Evolutionary conservation across 2,888 invertebrate genomes (phyloP), one percentile per base, ranked within the genome.

Genomic region (Temnothorax unifasciatus): DNA sequence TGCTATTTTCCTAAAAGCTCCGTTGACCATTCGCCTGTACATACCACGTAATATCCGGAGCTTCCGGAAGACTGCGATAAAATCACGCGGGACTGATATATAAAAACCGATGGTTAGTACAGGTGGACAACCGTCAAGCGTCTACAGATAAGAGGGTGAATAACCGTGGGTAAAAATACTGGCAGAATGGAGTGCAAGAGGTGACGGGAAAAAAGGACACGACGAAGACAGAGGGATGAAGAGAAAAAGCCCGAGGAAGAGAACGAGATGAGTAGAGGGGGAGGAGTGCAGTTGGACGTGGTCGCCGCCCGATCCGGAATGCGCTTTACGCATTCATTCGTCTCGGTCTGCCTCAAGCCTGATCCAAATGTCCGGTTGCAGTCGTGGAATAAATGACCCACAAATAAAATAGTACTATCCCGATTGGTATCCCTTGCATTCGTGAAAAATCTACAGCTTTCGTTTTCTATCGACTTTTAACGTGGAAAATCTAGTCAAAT

Each of bases 161-260:
- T 93, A 94, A 94, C 94, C 94, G 92, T 89, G 89, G 94, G 92
- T 94, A 94, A 94, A 94, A 94, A 94, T 94, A 94, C 93, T 89
- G 88, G 75, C 91, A 88, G 88, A 89, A 84, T 83, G 88, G 88
- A 90, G 88, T 69, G 85, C 73, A 71, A 85, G 47, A 85, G 83
- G 68, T 85, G 74, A 79, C 73, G 85, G 73, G 77, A 74, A 86
- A 83, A 84, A 74, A 79, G 64, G 64, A 64, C 63, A 69, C 50
- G 83, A 69, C 54, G 69, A 88, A 57, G 82, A 63, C 29, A 77
- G 57, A 75, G 85, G 61, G 82, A 52, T 44, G 38, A 44, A 57
- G 59, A 74, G 74, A 85, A 63, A 82, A 82, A 63, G 84, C 29
- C 44, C n/a, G 61, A 74, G 68, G 52, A 68, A 59, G 63, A 83